Base-by-base conservation (phyloP, 2,888 invertebrate species). In the Epinotia bilunana region DNA sequence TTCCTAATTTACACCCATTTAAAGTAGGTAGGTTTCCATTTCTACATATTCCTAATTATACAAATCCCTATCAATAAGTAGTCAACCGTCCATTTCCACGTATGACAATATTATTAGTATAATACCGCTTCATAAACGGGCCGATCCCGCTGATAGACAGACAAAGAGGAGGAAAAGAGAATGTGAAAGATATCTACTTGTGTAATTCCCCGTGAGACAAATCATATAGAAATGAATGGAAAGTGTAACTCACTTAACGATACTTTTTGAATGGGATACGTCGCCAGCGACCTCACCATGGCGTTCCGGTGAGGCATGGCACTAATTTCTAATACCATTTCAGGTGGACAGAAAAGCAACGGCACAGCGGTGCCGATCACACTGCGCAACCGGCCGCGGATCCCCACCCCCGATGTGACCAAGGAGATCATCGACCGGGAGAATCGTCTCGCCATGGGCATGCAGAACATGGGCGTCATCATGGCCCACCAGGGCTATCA, bases 401-500 rank as follows among this genome's bases (percentile, higher is more conserved):
- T 98, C 80, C 98, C 98, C 57, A 98, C 98, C 9, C 98, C 98
- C 0, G 98, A 98, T 87, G 97, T 97, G 9, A 96, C 97, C 49
- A 97, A 97, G 89, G 97, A 98, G 88, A 95, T 96, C 28, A 93
- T 95, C 76, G 97, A 97, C 81, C 95, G 96, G 73, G 97, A 97
- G 83, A 95, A 95, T 84, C 94, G 96, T 73, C 89, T 96, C 61
- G 95, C 95, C 1, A 90, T 91, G 88, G 92, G 91, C 78, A 89
- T 91, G 89, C 91, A 91, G 79, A 93, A 92, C 71, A 94, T 96
- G 87, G 96, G 96, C n/a, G 96, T 97, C 5, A 94, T 97, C 68
- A 96, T 97, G 94, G 95, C 96, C 43, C 96, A 95, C 79, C 95
- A 96, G 94, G 88, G 95, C 79, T 91, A 95, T 87, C 89, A 94